Percentiles rank a stretch among this genome's conserved stretches.
These are phyloP conservation scores for Willowsia nigromaculata DNA, from an alignment of 2,888 invertebrate genomes.

Conservation along the genomic window DNA sequence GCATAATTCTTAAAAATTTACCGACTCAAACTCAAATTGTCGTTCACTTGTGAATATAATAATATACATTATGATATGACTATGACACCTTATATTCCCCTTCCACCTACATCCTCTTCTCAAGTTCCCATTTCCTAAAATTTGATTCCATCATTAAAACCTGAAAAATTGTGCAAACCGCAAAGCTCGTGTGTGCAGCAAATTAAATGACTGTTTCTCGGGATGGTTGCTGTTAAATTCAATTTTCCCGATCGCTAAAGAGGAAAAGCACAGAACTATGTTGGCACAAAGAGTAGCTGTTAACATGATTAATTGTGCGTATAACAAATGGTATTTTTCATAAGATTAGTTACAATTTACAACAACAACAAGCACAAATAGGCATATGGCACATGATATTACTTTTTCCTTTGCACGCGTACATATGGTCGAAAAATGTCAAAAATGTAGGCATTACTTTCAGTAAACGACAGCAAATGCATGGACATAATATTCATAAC, in stretches of 20 bases:
- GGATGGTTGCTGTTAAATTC: conserved; percentile 4
- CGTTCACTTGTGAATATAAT: not conserved
- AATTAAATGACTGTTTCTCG: not conserved
- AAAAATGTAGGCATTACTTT: not conserved
- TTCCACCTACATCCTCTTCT: not conserved
- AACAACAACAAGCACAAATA: not conserved
- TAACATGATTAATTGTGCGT: conserved; percentile 71
- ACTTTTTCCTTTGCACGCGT: conserved; percentile 47
- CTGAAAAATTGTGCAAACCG: conserved; percentile 2
- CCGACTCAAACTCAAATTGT: not conserved
- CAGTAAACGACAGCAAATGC: not conserved
- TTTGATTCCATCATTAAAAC: not conserved
- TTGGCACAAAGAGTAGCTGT: conserved; percentile 25
- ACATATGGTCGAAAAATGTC: conserved; percentile 48
- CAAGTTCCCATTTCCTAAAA: not conserved
- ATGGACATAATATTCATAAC: not conserved
- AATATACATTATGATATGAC: not conserved
- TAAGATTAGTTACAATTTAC: conserved; percentile 14
- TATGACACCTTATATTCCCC: conserved; percentile 8
- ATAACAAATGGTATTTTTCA: conserved; percentile 49
- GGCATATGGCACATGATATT: conserved; percentile 8
- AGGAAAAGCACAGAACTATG: not conserved
- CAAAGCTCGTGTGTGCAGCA: not conserved
- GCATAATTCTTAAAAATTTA: not conserved
- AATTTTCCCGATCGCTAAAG: conserved; percentile 16